A percentile compares a stretch with the other conserved stretches of the same genome.
Evolutionary conservation across 53 echinoderm and acorn worm species (phyloP).

Genomic region (Hippasteria phrygiana): DNA sequence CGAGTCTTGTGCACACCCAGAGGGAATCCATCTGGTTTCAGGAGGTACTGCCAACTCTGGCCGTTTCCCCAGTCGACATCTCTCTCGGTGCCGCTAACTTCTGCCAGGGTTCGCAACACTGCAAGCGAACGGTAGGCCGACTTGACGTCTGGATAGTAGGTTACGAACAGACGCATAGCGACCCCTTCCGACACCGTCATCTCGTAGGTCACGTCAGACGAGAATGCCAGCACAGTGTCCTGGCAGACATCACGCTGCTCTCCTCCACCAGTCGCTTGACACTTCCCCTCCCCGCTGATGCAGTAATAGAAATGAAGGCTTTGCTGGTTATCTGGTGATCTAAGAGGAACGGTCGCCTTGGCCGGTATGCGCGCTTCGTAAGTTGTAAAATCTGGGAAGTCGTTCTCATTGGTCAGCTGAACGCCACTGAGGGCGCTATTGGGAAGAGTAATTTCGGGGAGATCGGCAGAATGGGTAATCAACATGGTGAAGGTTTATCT

Average conservation of each 20-base stretch:
- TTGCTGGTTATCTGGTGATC: constrained; percentile 13
- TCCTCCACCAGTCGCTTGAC: neutral
- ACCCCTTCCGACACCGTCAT: constrained; percentile 34
- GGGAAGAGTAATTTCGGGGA: neutral
- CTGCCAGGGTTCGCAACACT: constrained; percentile 17
- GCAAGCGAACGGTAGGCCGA: neutral
- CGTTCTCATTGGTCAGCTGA: neutral
- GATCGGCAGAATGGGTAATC: constrained; percentile 3
- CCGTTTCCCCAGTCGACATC: constrained; percentile 49
- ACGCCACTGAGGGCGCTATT: constrained; percentile 48
- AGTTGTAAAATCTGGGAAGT: neutral
- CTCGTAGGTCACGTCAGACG: constrained; percentile 35
- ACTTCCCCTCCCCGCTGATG: constrained; percentile 30
- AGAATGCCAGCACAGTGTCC: constrained; percentile 44
- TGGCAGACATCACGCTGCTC: neutral
- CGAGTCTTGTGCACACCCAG: constrained; percentile 35
- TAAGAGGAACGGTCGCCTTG: constrained; percentile 13
- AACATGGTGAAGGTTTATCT: neutral
- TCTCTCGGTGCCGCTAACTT: constrained; percentile 34
- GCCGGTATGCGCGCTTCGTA: constrained; percentile 50
- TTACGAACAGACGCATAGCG: constrained; percentile 33
- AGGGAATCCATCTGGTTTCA: constrained; percentile 57
- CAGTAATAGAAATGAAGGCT: constrained; percentile 48
- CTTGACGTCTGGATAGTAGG: constrained; percentile 33
- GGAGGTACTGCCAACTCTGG: constrained; percentile 44